Evolutionary conservation across 2,888 invertebrate genomes (phyloP).

Genomic region (Hypercompe scribonia): DNA sequence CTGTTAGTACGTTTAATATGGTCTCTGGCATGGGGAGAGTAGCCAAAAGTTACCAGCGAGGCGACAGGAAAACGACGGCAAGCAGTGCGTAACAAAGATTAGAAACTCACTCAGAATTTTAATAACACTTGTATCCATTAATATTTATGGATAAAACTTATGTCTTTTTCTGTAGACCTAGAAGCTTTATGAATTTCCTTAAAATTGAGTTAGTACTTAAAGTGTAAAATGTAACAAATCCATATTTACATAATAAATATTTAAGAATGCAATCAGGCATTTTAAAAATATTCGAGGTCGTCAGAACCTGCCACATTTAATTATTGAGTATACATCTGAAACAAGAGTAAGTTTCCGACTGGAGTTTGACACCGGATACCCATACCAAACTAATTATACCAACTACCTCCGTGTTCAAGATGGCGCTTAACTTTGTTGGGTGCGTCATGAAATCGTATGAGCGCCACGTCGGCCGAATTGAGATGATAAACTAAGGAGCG

Average conservation of each 20-base stretch:
- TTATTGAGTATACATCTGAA: conserved; percentile 22
- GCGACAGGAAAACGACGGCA: no score
- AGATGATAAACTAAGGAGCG: background rate
- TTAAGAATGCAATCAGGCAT: background rate
- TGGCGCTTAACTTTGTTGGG: conserved; percentile 23
- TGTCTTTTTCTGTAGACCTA: no score
- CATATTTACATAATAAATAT: background rate
- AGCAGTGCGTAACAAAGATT: no score
- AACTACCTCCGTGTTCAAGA: conserved; percentile 29
- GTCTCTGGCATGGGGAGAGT: no score
- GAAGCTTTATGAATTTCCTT: no score
- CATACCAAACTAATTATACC: conserved; percentile 48
- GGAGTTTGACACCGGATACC: conserved; percentile 51
- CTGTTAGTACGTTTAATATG: no score
- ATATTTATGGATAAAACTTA: no score
- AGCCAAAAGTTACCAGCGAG: no score
- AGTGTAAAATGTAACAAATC: background rate
- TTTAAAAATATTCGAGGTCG: background rate
- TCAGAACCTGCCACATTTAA: conserved; percentile 17
- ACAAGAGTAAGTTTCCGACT: conserved; percentile 40
- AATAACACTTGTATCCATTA: no score
- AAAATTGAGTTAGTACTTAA: no score
- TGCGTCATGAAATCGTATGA: background rate
- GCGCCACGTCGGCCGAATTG: conserved; percentile 1
- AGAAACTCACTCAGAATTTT: no score